Conservation (phyloP, 2,888 invertebrate genomes). For the Glaucopsyche alexis region DNA sequence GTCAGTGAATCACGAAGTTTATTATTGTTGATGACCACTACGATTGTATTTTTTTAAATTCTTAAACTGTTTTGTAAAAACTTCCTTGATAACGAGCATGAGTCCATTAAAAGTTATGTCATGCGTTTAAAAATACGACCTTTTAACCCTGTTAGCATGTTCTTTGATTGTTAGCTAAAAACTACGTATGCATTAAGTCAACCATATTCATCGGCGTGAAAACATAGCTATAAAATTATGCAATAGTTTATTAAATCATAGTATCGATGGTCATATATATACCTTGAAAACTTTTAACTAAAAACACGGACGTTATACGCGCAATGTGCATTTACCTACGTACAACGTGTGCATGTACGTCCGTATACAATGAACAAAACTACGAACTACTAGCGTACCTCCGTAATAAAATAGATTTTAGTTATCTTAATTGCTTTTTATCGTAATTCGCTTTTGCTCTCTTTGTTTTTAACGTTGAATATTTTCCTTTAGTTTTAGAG, state of each 20-base stretch:
- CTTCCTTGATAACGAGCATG: conserved; percentile 8
- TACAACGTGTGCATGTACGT: too few relatives aligned
- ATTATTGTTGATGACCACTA: conserved; percentile 11
- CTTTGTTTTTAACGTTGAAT: too few relatives aligned
- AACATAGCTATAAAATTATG: conserved; percentile 16
- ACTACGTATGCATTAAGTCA: conserved; percentile 4
- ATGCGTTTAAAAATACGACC: conserved; percentile 21
- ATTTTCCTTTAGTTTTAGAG: too few relatives aligned
- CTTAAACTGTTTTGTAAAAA: not conserved
- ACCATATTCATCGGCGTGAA: not conserved
- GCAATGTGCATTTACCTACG: too few relatives aligned
- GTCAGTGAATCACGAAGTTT: conserved; percentile 21
- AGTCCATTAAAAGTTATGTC: conserved; percentile 21
- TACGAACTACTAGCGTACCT: too few relatives aligned
- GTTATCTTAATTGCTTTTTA: too few relatives aligned
- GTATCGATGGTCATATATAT: not conserved
- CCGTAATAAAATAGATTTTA: too few relatives aligned
- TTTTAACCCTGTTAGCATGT: conserved; percentile 18
- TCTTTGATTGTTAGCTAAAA: conserved; percentile 18
- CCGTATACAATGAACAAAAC: too few relatives aligned
- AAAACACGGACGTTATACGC: too few relatives aligned
- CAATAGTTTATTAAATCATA: not conserved
- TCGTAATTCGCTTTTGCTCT: too few relatives aligned
- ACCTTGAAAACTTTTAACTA: not conserved
- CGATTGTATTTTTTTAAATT: conserved; percentile 5